Conservation (phyloP, 1,140 invertebrate species). For the Ips nitidus region DNA sequence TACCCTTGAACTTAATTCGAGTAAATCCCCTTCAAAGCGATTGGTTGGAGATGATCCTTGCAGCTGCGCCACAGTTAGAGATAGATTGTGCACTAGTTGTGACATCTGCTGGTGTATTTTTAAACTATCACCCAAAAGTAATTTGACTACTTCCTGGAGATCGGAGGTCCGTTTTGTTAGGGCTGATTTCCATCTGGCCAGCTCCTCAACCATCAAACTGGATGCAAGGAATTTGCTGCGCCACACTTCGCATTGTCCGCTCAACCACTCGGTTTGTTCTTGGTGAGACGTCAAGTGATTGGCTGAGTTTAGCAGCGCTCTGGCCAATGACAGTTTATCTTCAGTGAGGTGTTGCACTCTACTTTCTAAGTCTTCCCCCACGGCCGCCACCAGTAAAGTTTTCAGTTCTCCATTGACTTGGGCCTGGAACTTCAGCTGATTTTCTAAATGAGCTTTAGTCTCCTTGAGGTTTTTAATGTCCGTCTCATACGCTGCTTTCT, state of each 20-base stretch:
- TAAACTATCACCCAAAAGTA: constrained; percentile 72
- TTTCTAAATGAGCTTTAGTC: constrained; percentile 66
- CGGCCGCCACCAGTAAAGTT: constrained; percentile 87
- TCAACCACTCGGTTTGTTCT: constrained; percentile 89
- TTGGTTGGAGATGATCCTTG: not conserved
- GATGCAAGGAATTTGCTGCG: constrained; percentile 93
- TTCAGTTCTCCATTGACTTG: constrained; percentile 89
- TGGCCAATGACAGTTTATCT: constrained; percentile 85
- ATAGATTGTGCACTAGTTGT: constrained; percentile 68
- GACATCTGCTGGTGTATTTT: constrained; percentile 69
- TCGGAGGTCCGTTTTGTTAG: constrained; percentile 74
- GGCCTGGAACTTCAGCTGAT: constrained; percentile 71
- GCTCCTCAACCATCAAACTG: constrained; percentile 88
- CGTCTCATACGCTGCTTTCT: constrained; percentile 52
- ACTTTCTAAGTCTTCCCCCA: constrained; percentile 89
- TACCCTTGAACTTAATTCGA: not conserved
- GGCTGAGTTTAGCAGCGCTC: constrained; percentile 80
- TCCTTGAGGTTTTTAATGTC: constrained; percentile 62
- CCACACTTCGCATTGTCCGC: constrained; percentile 94
- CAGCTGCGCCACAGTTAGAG: constrained; percentile 36
- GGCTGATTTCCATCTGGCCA: constrained; percentile 81
- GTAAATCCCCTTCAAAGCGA: not conserved
- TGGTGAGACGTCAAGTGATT: constrained; percentile 83
- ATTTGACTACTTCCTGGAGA: constrained; percentile 72
- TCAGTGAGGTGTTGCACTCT: constrained; percentile 86